A percentile compares a stretch with the other conserved stretches of the same genome.
Conservation (phyloP, 2,113 vertebrate genomes). For the Rafetus swinhoei region DNA sequence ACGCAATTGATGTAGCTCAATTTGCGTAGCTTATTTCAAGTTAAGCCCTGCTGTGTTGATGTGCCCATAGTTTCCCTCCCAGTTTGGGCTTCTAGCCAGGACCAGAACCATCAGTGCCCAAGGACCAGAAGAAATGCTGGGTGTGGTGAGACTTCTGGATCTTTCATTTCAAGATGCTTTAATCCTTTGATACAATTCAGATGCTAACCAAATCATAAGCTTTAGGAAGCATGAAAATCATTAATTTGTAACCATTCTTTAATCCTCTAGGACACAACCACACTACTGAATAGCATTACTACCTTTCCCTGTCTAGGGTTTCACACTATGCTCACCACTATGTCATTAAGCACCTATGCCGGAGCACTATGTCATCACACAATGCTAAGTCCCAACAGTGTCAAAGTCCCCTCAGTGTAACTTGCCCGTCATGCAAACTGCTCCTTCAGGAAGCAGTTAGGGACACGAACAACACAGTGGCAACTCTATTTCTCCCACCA, state of each 20-base stretch:
- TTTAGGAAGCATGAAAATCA: background rate
- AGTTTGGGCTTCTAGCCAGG: background rate
- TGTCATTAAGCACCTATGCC: background rate
- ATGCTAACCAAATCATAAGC: background rate
- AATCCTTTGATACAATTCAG: background rate
- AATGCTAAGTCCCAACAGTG: background rate
- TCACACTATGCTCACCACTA: background rate
- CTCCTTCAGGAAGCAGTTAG: background rate
- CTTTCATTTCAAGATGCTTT: background rate
- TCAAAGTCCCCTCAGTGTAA: background rate
- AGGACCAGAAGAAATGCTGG: background rate
- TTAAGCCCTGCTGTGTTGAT: no score
- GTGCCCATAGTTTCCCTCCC: background rate
- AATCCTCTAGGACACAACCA: background rate
- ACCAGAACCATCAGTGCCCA: background rate
- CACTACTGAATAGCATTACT: background rate
- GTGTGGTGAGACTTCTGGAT: background rate
- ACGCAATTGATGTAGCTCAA: no score
- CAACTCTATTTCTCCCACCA: background rate
- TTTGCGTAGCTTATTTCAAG: no score
- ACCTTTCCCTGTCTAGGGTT: background rate
- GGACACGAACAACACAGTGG: background rate
- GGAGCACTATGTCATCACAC: background rate
- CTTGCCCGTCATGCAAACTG: background rate
- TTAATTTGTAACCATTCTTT: accelerated